Evolutionary conservation across 2,797 vertebrate species (phyloP).

Genomic region (Syngnathus rostellatus): DNA sequence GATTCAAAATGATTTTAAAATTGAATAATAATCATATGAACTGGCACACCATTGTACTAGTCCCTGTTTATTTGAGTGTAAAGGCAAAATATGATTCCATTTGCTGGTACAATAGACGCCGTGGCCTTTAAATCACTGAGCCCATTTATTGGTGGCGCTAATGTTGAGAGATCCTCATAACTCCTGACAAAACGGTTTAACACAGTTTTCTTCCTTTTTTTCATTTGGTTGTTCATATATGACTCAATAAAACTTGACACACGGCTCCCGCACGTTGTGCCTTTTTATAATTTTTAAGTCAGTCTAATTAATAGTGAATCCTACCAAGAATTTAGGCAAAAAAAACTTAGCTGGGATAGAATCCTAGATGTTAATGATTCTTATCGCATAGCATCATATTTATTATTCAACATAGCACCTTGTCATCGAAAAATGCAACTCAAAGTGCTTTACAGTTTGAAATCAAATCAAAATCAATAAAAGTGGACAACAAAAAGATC

Average conservation of each 20-base stretch:
- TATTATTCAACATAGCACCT: too few species aligned
- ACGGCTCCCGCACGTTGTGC: not conserved
- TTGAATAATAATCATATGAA: not conserved
- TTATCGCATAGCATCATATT: too few species aligned
- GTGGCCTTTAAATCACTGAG: conserved; percentile 56
- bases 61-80: conserved; percentile 41
- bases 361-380: conserved; percentile 9
- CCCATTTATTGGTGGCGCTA: conserved; percentile 45
- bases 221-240: conserved; percentile 33
- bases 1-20: not conserved
- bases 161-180: conserved; percentile 47
- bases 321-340: too few species aligned
- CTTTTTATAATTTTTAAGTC: not conserved
- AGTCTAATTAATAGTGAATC: too few species aligned
- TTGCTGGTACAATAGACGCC: conserved; percentile 49
- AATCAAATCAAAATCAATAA: too few species aligned
- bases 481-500: too few species aligned
- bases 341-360: conserved; percentile 1
- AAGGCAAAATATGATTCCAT: conserved; percentile 55
- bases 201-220: conserved; percentile 13
- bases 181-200: conserved; percentile 43
- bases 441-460: too few species aligned
- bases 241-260: conserved; percentile 35
- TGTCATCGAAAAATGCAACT: too few species aligned
- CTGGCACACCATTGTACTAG: conserved; percentile 15